phyloP scores from a whole-genome alignment of 2,888 invertebrate species.

The Limnephilus auricula region DNA sequence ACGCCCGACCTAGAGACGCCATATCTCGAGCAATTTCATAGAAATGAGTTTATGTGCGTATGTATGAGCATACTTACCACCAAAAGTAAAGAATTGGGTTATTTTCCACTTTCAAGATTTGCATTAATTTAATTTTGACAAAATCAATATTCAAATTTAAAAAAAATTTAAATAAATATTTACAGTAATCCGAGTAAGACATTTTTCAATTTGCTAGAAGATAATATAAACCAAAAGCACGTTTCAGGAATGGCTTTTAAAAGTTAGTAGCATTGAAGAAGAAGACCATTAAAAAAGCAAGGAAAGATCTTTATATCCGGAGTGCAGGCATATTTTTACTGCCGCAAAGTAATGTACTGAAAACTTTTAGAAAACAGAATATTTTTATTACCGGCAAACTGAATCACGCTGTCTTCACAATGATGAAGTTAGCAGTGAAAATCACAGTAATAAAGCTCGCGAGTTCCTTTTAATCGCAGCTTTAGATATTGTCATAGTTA shows the following conservation, averaged over 20 bases:
- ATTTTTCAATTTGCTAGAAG: neutral
- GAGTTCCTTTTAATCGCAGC: neutral
- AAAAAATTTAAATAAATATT: too few species aligned
- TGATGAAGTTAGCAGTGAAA: neutral
- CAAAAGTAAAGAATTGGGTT: too few species aligned
- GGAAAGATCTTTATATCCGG: neutral
- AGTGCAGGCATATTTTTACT: neutral
- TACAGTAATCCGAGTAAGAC: too few species aligned
- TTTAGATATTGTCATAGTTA: neutral
- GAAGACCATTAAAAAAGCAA: neutral
- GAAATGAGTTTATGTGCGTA: too few species aligned
- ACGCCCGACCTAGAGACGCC: too few species aligned
- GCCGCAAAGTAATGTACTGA: neutral
- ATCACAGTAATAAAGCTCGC: neutral
- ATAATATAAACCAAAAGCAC: neutral
- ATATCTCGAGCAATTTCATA: too few species aligned
- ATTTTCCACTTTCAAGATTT: too few species aligned
- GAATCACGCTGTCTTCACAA: neutral
- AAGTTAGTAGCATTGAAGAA: neutral
- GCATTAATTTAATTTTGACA: too few species aligned
- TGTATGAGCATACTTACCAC: too few species aligned
- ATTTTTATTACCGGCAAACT: neutral
- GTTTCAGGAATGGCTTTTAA: neutral
- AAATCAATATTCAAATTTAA: too few species aligned
- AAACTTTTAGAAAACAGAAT: neutral